A percentile compares a stretch with the other conserved stretches of the same genome.
phyloP scores from a whole-genome alignment of 2,888 invertebrate genomes.

The Spicauda simplicius region DNA sequence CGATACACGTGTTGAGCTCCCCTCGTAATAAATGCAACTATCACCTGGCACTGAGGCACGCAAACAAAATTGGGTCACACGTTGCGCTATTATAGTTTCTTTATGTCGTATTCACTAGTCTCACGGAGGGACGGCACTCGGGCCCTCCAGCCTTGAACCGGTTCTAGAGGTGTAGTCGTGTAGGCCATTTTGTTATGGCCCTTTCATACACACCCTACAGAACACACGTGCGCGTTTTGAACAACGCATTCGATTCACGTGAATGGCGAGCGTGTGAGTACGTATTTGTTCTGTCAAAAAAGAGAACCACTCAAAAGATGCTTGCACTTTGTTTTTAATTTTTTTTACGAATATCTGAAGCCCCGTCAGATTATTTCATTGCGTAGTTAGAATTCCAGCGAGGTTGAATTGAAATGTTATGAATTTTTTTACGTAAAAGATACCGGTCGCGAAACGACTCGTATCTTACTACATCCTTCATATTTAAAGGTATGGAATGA shows the following conservation, averaged over 20 bases:
- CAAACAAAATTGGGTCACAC: slow-evolving; percentile 79
- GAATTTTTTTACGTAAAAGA: slow-evolving; percentile 4
- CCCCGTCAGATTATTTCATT: slow-evolving; percentile 14
- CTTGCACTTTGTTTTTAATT: slow-evolving; percentile 23
- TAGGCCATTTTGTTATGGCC: slow-evolving; percentile 53
- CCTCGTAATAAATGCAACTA: slow-evolving; percentile 69
- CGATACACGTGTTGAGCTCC: slow-evolving; percentile 68
- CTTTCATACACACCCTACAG: slow-evolving; percentile 62
- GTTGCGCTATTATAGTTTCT: slow-evolving; percentile 61
- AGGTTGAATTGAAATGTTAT: slow-evolving; percentile 20
- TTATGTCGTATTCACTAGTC: slow-evolving; percentile 44
- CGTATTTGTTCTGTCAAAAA: slow-evolving; percentile 27
- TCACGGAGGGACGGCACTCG: slow-evolving; percentile 51
- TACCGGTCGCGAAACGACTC: background rate
- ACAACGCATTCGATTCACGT: slow-evolving; percentile 52
- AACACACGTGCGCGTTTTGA: slow-evolving; percentile 72
- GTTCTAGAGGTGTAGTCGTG: slow-evolving; percentile 47
- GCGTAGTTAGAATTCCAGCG: slow-evolving; percentile 20
- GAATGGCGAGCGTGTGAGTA: slow-evolving; percentile 32
- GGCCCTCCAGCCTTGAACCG: slow-evolving; percentile 54
- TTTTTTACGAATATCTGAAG: slow-evolving; percentile 14
- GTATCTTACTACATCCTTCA: background rate
- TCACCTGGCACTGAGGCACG: slow-evolving; percentile 69
- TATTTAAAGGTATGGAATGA: no score
- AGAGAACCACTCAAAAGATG: slow-evolving; percentile 24